Conservation (phyloP, 2,888 invertebrate species). For the Ormyrus pomaceus region DNA sequence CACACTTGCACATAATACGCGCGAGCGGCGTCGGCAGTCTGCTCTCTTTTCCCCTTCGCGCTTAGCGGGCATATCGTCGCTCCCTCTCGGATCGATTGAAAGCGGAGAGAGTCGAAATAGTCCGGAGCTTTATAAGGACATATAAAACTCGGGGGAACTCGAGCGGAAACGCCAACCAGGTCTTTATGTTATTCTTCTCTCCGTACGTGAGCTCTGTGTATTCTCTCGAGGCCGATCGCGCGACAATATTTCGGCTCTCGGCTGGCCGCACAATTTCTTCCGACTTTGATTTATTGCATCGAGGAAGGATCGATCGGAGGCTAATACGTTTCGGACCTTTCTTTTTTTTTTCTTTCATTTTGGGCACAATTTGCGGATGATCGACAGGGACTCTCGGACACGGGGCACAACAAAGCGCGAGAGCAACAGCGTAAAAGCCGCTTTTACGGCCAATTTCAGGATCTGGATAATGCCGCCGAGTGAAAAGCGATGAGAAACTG, state of each 20-base stretch:
- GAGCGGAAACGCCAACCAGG: conserved; percentile 53
- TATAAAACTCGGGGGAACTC: conserved; percentile 42
- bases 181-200: conserved; percentile 30
- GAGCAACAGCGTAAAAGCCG: conserved; percentile 47
- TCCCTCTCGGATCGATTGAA: conserved; percentile 50
- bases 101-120: conserved; percentile 39
- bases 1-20: conserved; percentile 20
- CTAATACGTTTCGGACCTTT: neutral
- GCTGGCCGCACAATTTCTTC: neutral
- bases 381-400: neutral
- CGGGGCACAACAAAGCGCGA: conserved; percentile 14
- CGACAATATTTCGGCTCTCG: conserved; percentile 23
- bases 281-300: conserved; percentile 35
- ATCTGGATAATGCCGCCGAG: conserved; percentile 19
- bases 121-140: conserved; percentile 37
- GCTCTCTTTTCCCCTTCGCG: conserved; percentile 20
- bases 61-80: neutral
- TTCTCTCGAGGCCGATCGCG: conserved; percentile 36
- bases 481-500: conserved; percentile 6
- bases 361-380: conserved; percentile 16
- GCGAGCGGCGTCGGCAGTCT: neutral
- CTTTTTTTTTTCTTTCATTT: neutral
- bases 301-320: neutral
- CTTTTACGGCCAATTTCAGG: conserved; percentile 55
- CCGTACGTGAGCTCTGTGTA: neutral